Conservation (phyloP, 2,113 vertebrate genomes). For the Gadus macrocephalus region DNA sequence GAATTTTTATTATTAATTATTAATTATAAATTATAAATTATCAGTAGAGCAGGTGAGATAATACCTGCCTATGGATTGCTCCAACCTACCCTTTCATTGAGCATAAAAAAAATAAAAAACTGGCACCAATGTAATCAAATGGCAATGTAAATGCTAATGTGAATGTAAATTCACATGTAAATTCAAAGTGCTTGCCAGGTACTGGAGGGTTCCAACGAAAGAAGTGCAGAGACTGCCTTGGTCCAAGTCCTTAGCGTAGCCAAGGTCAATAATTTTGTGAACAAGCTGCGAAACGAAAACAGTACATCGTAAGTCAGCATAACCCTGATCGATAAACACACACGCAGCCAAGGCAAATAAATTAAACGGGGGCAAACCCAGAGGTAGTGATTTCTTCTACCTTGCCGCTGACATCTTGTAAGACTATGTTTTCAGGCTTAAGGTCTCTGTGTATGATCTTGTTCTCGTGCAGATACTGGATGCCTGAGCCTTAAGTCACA, state of each 20-base stretch:
- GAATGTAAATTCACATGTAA: too few relatives aligned
- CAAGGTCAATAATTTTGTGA: slow-evolving; percentile 97
- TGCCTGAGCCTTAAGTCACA: slow-evolving; percentile 81
- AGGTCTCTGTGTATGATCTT: slow-evolving; percentile 98
- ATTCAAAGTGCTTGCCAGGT: slow-evolving; percentile 78
- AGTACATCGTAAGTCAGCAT: not conserved
- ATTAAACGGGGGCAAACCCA: not conserved
- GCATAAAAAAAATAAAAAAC: too few relatives aligned
- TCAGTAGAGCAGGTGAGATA: too few relatives aligned
- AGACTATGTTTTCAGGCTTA: slow-evolving; percentile 97
- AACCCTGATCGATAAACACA: not conserved
- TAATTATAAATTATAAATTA: too few relatives aligned
- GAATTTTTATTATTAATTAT: too few relatives aligned
- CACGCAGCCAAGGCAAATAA: not conserved
- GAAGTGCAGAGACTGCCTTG: slow-evolving; percentile 97
- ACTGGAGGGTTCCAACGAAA: slow-evolving; percentile 95
- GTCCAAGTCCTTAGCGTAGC: slow-evolving; percentile 97
- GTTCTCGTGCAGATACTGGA: slow-evolving; percentile 96
- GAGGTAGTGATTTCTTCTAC: slow-evolving; percentile 58
- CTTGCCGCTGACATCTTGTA: slow-evolving; percentile 91
- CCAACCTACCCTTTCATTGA: too few relatives aligned
- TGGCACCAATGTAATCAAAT: too few relatives aligned
- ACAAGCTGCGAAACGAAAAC: slow-evolving; percentile 65
- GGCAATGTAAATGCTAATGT: too few relatives aligned
- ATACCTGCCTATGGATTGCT: too few relatives aligned